A percentile compares a stretch with the other conserved stretches of the same genome.
phyloP scores from a whole-genome alignment of 1,140 invertebrate genomes.

The Ruditapes philippinarum region DNA sequence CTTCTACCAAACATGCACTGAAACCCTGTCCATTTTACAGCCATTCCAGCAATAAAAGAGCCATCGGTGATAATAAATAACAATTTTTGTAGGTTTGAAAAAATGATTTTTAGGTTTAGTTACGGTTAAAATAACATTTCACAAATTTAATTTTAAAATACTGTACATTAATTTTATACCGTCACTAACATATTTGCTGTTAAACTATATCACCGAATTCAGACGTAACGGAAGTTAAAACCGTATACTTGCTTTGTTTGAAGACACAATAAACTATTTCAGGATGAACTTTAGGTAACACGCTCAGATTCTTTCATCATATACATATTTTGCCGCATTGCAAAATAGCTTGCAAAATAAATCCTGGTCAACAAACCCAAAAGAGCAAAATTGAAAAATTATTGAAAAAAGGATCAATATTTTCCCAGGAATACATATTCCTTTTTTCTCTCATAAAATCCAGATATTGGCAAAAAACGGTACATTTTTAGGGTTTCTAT shows the following conservation, averaged over 20 bases:
- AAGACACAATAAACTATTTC: not conserved
- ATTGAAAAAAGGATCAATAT: not conserved
- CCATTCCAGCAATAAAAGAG: conserved; percentile 25
- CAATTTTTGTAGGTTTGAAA: conserved; percentile 24
- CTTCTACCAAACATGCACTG: too few relatives aligned
- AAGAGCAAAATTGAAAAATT: conserved; percentile 22
- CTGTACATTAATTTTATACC: not conserved
- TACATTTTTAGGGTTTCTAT: not conserved
- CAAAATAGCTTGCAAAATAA: not conserved
- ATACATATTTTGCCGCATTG: conserved; percentile 4
- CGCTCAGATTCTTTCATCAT: conserved; percentile 6
- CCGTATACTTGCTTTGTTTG: conserved; percentile 10
- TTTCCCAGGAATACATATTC: not conserved
- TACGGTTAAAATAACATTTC: conserved; percentile 16
- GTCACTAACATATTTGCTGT: not conserved
- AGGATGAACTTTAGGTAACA: not conserved
- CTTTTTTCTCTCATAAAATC: conserved; percentile 6
- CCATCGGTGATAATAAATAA: not conserved
- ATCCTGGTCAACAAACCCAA: not conserved
- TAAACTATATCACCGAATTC: conserved; percentile 18
- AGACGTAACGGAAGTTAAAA: conserved; percentile 35
- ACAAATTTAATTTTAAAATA: conserved; percentile 4
- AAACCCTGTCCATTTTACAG: too few relatives aligned
- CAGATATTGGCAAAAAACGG: not conserved
- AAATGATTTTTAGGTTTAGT: not conserved